These are phyloP conservation scores for Dinomys branickii DNA, from an alignment of 2,113 vertebrate genomes.

Conservation along the genomic window DNA sequence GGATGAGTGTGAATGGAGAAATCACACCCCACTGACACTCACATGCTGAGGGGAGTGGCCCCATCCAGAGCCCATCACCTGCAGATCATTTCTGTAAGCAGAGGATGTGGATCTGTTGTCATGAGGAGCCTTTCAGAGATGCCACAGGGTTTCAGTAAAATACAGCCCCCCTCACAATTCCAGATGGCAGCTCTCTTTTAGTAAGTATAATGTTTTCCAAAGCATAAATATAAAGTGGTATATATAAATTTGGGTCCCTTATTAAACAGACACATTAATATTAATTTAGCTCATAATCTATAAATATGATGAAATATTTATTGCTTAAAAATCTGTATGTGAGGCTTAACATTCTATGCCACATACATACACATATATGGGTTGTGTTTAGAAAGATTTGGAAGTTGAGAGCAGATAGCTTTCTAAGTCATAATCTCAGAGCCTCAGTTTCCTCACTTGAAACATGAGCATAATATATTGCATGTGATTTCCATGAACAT, in stretches of 20 bases:
- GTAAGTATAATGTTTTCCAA: conserved; percentile 43
- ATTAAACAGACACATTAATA: conserved; percentile 55
- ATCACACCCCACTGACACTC: background rate
- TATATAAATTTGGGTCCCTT: conserved; percentile 41
- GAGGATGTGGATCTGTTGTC: background rate
- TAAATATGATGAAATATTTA: conserved; percentile 30
- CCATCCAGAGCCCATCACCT: background rate
- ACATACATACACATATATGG: background rate
- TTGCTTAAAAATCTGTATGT: conserved; percentile 38
- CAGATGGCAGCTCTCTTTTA: conserved; percentile 40
- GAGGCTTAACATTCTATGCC: background rate
- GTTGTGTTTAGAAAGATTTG: background rate
- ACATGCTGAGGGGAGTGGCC: background rate
- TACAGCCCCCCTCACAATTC: background rate
- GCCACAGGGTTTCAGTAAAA: background rate
- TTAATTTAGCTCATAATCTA: background rate
- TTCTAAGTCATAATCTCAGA: background rate
- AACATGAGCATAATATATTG: background rate
- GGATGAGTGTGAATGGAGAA: background rate
- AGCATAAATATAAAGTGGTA: background rate
- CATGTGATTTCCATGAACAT: background rate
- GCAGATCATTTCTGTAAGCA: background rate
- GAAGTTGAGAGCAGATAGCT: background rate
- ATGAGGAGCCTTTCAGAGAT: conserved; percentile 27
- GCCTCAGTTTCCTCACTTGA: background rate